Conservation (phyloP, 2,797 vertebrate species). For the Poecilia wingei region DNA sequence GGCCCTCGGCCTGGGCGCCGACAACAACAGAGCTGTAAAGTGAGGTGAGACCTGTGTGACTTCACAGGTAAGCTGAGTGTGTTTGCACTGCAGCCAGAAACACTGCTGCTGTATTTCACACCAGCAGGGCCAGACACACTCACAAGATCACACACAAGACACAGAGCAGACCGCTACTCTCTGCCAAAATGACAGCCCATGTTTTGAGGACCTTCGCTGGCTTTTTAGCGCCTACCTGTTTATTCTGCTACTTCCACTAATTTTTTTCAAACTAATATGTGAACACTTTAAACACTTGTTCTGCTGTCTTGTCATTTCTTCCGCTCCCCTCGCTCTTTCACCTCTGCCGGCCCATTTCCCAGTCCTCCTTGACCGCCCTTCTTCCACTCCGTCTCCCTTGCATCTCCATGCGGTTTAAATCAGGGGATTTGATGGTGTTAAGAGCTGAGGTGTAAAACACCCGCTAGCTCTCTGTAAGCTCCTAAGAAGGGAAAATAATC, state of each 20-base stretch:
- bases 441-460: constrained; percentile 72
- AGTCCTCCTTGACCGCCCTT: constrained; percentile 18
- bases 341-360: neutral
- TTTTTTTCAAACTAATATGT: constrained; percentile 17
- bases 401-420: constrained; percentile 63
- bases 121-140: neutral
- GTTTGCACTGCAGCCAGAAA: constrained; percentile 31
- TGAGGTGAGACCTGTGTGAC: constrained; percentile 30
- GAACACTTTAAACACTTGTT: constrained; percentile 7
- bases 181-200: neutral
- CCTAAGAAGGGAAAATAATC: constrained; percentile 71
- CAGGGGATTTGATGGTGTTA: constrained; percentile 69
- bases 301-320: constrained; percentile 1
- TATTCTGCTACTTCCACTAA: neutral
- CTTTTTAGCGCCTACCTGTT: neutral
- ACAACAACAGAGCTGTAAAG: constrained; percentile 17
- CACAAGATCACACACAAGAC: neutral
- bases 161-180: neutral
- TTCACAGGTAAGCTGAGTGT: constrained; percentile 45
- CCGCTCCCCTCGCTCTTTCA: neutral
- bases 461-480: constrained; percentile 65
- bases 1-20: constrained; percentile 24
- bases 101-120: constrained; percentile 19
- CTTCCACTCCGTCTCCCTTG: constrained; percentile 21
- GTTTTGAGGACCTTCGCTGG: neutral